These are phyloP conservation scores for Epinephelus lanceolatus DNA, from an alignment of 2,113 vertebrate genomes.

Conservation along the genomic window DNA sequence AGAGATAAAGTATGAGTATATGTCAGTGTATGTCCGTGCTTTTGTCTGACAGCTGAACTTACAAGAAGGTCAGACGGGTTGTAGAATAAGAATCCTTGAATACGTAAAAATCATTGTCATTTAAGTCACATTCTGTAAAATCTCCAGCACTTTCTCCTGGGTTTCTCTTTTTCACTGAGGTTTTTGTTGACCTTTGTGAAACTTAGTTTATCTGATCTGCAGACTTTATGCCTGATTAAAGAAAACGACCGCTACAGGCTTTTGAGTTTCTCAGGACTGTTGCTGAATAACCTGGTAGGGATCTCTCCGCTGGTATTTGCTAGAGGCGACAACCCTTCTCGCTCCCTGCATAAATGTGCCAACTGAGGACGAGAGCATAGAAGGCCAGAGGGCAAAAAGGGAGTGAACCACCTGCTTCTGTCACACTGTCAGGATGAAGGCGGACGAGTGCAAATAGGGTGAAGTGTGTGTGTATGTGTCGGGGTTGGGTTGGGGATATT, in stretches of 20 bases:
- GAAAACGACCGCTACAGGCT: conserved; percentile 27
- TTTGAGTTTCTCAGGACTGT: conserved; percentile 29
- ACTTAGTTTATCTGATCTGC: conserved; percentile 47
- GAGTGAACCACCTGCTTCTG: conserved; percentile 85
- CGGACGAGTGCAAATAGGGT: conserved; percentile 77
- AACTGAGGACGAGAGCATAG: conserved; percentile 74
- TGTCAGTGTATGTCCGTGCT: conserved; percentile 8
- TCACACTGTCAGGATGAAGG: conserved; percentile 83
- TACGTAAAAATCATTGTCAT: conserved; percentile 25
- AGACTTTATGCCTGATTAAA: conserved; percentile 52
- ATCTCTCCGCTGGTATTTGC: conserved; percentile 72
- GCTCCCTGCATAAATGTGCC: conserved; percentile 78
- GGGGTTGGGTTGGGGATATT: conserved; percentile 59
- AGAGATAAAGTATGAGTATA: conserved; percentile 31
- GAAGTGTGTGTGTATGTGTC: conserved; percentile 52
- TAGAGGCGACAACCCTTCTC: conserved; percentile 73
- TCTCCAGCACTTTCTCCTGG: background rate
- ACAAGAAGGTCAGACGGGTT: conserved; percentile 22
- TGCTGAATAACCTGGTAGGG: conserved; percentile 50
- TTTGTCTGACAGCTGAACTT: conserved; percentile 37
- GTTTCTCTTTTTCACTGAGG: background rate
- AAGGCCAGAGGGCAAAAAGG: conserved; percentile 83
- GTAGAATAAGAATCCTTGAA: conserved; percentile 13
- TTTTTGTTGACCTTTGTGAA: conserved; percentile 45
- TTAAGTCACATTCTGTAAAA: conserved; percentile 34